Evolutionary conservation across 2,113 vertebrate genomes (phyloP).

Genomic region (Coregonus clupeaformis): DNA sequence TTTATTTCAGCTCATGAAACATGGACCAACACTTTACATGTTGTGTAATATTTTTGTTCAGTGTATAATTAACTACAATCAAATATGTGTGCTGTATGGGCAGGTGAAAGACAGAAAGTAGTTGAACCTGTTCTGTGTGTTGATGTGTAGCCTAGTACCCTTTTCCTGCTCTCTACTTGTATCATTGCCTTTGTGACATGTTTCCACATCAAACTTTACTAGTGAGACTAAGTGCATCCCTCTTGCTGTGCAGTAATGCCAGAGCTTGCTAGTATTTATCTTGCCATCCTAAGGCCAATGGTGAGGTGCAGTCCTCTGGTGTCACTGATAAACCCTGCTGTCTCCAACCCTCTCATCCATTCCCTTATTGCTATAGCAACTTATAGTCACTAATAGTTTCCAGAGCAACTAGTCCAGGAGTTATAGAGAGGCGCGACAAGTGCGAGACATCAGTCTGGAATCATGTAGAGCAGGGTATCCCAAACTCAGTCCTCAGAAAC

Average conservation of each 20-base stretch:
- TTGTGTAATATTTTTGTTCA: not conserved
- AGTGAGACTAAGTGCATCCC: not conserved
- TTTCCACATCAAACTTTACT: not conserved
- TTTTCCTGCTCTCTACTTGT: not conserved
- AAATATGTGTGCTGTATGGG: not conserved
- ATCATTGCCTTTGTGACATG: not conserved
- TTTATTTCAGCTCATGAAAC: not conserved
- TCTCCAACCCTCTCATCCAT: not conserved
- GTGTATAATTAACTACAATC: not conserved
- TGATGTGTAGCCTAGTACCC: not conserved
- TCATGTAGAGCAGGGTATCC: too few species aligned
- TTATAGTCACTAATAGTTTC: not conserved
- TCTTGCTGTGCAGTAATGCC: not conserved
- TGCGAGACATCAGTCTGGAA: not conserved
- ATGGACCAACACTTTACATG: not conserved
- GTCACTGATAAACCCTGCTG: not conserved
- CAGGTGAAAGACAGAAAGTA: not conserved
- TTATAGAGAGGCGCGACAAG: not conserved
- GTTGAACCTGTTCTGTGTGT: not conserved
- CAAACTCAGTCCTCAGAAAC: too few species aligned
- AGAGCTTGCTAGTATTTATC: not conserved
- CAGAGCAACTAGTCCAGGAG: not conserved
- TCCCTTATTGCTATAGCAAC: not conserved
- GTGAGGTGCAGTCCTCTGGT: not conserved
- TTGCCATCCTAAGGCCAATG: not conserved